Evolutionary conservation across 2,113 vertebrate species (phyloP).

Genomic region (Pseudorasbora parva): DNA sequence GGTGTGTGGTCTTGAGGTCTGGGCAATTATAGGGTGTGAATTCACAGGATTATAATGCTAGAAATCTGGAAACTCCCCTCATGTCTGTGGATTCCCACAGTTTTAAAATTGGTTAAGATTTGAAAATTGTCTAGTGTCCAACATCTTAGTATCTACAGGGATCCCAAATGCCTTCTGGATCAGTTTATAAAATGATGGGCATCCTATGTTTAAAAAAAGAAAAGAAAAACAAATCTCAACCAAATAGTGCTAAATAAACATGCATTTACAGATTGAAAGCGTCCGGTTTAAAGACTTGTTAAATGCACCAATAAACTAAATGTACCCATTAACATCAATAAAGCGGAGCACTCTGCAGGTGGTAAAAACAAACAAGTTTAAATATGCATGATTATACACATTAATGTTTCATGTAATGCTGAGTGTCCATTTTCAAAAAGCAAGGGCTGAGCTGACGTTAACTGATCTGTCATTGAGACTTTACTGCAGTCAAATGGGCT

Average conservation of each 20-base stretch:
- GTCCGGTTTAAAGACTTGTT: background rate
- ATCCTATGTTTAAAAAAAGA: background rate
- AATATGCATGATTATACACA: constrained; percentile 32
- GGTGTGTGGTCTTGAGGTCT: too few relatives aligned
- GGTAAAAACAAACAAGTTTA: constrained; percentile 33
- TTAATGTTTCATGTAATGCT: constrained; percentile 40
- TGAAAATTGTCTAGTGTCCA: too few relatives aligned
- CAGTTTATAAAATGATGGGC: background rate
- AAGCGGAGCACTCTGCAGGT: constrained; percentile 20
- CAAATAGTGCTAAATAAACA: background rate
- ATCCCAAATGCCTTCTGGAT: background rate
- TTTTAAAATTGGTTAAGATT: too few relatives aligned
- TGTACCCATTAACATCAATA: constrained; percentile 16
- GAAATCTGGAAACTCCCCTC: too few relatives aligned
- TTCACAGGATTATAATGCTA: too few relatives aligned
- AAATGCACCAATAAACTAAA: constrained; percentile 24
- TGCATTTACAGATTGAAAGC: background rate
- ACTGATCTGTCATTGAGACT: constrained; percentile 27
- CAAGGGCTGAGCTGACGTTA: background rate
- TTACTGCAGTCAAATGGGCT: background rate
- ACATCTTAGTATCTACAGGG: background rate
- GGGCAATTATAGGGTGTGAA: too few relatives aligned
- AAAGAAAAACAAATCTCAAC: background rate
- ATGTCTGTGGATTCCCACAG: too few relatives aligned
- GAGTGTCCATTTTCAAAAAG: constrained; percentile 25